Base-by-base conservation (phyloP, 2,797 vertebrate genomes). In the Tapirus indicus region DNA sequence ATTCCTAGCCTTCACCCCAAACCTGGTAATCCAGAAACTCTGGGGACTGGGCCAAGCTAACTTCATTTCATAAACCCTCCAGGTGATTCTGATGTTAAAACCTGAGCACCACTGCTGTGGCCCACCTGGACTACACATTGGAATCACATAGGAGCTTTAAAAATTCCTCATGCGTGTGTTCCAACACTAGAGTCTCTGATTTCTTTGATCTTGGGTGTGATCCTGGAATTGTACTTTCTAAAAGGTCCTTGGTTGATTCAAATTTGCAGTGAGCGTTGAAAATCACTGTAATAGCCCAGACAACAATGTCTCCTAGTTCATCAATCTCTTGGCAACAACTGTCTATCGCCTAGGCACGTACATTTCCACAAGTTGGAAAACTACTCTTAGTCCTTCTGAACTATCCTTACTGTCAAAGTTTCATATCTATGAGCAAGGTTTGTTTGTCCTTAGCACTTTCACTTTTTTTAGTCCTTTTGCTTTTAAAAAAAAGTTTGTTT, bases 41-140 rank as follows among this genome's bases (percentile, higher is more conserved):
- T 64, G 12, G 27, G 17, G 52, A 17, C 84, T 68, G n/a, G 20
- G 7, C 35, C 56, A 64, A 90, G 54, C 25, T 41, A 77, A 29
- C 7, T 21, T 47, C 49, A 41, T 87, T 88, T 69, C 38, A 32
- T 52, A 78, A 96, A 20, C 18, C n/a, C 62, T 92, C 49, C 49
- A 68, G 52, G 41, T 84, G 60, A 94, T 96, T 74, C 88, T 91
- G 38, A 58, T 58, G n/a, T 29, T 78, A 72, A 91, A 91, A 90
- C 75, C 21, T 25, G 41, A 96, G 69, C 75, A 20, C 29, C 3
- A 38, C 21, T 8, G 27, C 27, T 58, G 16, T 27, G 49, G 25
- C 17, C 72, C 23, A 44, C 60, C 14, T 66, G 74, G 54, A 56
- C 27, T 29, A 13, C 23, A 58, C 16, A 58, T 5, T 78, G 5